Evolutionary conservation across 2,113 vertebrate species (phyloP), one percentile per base, ranked within the genome.

Genomic region (Vireo altiloquus): DNA sequence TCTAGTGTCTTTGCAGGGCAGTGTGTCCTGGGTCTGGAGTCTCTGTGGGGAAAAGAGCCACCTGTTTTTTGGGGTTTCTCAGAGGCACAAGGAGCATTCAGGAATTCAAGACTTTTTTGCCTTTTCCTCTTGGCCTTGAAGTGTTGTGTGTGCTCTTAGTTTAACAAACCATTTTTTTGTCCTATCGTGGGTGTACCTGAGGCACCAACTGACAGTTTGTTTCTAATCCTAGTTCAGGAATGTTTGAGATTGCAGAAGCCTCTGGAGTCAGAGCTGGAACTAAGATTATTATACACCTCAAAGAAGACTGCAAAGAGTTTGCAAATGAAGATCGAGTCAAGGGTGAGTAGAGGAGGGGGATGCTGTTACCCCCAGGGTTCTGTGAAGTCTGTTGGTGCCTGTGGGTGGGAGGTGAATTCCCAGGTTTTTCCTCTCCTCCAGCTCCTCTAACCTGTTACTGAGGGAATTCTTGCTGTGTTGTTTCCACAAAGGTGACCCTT

Each of bases 281-380:
- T 23, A 99, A 99, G 97, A 99, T 99, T 24, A 98, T 99, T 89
- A 95, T 99, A 59, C 98, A 99, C 75, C 98, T 99, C 68, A 99
- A 99, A 94, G 97, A 99, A 1, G 99, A 99, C 70, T 99, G 99
- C 97, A 99, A 97, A 70, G 99, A 99, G 95, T 99, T 99, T 71
- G 98, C 99, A 79, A 96, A 91, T 6, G 99, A 99, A 95, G 98
- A 99, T 92, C 93, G 98, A 74, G 99, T 99, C 18, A 99, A 98
- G 98, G 99, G 99, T 99, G 54, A 97, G 98, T 23, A 6, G 59
- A 53, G 59, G 27, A 63, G 54, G 40, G 47, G 22, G 40, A 12
- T 56, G 52, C 70, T 49, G 59, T 39, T 23, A 10, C 15, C 56
- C 20, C 60, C 11, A 11, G 54, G 53, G 39, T 37, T 60, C 31